Percentiles rank a stretch among this genome's conserved stretches.
These are phyloP conservation scores for Odontomyia ornata DNA, from an alignment of 2,888 invertebrate genomes.

Conservation along the genomic window DNA sequence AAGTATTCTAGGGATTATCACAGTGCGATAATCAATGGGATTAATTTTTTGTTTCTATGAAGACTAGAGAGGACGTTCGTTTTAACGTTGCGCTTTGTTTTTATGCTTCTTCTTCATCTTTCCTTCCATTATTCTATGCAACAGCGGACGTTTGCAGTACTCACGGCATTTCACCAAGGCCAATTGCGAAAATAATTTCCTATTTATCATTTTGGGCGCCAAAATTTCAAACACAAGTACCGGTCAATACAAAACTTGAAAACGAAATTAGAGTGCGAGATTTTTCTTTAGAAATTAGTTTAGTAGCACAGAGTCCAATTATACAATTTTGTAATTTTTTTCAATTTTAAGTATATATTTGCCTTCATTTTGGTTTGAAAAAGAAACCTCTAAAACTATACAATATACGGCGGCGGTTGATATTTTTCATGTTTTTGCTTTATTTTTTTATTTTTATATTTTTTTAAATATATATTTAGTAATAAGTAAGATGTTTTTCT, in stretches of 20 bases:
- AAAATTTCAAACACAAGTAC: neutral
- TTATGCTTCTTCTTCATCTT: slow-evolving; percentile 8
- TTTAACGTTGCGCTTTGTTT: neutral
- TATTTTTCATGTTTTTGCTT: slow-evolving; percentile 26
- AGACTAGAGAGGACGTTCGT: slow-evolving; percentile 33
- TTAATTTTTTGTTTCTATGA: neutral
- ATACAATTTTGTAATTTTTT: neutral
- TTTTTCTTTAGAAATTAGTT: neutral
- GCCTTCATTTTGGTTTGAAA: neutral
- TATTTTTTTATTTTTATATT: slow-evolving; percentile 22
- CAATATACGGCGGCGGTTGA: slow-evolving; percentile 39
- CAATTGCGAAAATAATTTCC: neutral
- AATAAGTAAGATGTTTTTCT: slow-evolving; percentile 19
- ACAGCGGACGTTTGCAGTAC: neutral
- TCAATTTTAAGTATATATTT: slow-evolving; percentile 1
- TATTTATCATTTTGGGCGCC: neutral
- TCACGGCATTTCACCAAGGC: neutral
- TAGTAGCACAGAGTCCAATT: neutral
- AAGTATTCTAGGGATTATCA: slow-evolving; percentile 28
- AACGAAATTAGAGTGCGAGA: no score
- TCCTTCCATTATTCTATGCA: slow-evolving; percentile 7
- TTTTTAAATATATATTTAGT: slow-evolving; percentile 32
- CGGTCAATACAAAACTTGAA: neutral
- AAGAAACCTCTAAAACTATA: slow-evolving; percentile 31
- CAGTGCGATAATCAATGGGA: slow-evolving; percentile 14